Conservation (phyloP, 1,140 invertebrate species). For the Tenebrio molitor region DNA sequence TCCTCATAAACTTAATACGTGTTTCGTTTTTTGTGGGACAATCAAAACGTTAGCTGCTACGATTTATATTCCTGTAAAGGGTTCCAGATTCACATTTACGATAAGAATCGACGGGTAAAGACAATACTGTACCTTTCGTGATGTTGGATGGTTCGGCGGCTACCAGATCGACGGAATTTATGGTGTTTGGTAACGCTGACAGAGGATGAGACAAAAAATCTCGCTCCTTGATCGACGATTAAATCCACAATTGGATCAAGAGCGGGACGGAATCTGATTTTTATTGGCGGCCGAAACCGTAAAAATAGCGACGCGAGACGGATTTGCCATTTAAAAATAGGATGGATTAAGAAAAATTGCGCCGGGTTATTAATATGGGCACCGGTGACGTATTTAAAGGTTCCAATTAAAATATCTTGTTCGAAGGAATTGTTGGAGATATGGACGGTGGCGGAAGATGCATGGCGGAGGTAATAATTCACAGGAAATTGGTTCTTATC, state of each 20-base stretch:
- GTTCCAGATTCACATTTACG: constrained; percentile 33
- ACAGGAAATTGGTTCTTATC: no score
- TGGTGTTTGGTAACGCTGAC: constrained; percentile 25
- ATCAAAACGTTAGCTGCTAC: constrained; percentile 26
- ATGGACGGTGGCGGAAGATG: neutral
- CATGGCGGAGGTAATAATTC: no score
- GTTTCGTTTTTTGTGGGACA: constrained; percentile 38
- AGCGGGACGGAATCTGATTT: neutral
- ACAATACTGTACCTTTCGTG: constrained; percentile 35
- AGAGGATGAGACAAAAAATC: constrained; percentile 27
- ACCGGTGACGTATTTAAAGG: constrained; percentile 12
- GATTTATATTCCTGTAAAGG: constrained; percentile 33
- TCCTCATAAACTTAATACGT: constrained; percentile 27
- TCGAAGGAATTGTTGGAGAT: neutral
- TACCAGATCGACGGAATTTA: constrained; percentile 35
- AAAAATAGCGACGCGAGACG: neutral
- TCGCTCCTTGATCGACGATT: constrained; percentile 29
- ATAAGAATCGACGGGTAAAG: constrained; percentile 34
- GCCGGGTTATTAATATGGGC: constrained; percentile 13
- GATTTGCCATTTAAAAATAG: neutral
- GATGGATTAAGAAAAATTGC: constrained; percentile 5
- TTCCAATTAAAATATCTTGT: constrained; percentile 34
- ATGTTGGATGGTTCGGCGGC: constrained; percentile 25
- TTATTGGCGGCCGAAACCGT: neutral
- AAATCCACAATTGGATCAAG: constrained; percentile 30